phyloP scores from a whole-genome alignment of 1,140 invertebrate species.

The Macrocentrus cingulum region DNA sequence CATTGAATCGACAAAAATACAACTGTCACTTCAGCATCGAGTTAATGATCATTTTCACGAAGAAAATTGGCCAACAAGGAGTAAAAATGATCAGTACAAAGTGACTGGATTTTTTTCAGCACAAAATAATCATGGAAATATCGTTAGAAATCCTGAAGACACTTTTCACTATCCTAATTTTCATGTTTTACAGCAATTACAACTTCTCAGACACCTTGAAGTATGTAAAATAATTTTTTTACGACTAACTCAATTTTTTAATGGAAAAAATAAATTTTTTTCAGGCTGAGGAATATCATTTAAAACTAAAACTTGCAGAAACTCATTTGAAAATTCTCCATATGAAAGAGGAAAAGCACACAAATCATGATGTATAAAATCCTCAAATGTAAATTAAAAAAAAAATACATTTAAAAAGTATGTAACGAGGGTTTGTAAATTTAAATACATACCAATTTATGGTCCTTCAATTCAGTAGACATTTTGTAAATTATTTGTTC shows the following conservation, averaged over 20 bases:
- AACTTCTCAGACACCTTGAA: background rate
- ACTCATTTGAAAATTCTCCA: slow-evolving; percentile 31
- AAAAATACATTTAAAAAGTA: no score
- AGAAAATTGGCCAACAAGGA: background rate
- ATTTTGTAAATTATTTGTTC: no score
- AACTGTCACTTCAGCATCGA: background rate
- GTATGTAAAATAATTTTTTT: background rate
- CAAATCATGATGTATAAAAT: background rate
- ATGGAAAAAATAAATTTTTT: slow-evolving; percentile 20
- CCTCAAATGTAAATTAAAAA: no score
- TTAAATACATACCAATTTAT: no score
- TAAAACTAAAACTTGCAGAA: slow-evolving; percentile 37
- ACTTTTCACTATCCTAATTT: background rate
- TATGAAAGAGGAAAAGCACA: background rate
- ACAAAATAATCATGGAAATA: background rate
- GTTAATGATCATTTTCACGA: background rate
- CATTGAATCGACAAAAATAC: background rate
- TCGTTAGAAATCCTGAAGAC: slow-evolving; percentile 6
- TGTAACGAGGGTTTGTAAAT: no score
- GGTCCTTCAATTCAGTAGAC: no score
- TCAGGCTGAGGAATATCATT: slow-evolving; percentile 35
- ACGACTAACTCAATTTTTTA: background rate
- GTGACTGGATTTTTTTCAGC: background rate
- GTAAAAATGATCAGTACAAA: background rate
- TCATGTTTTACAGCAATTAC: background rate